Percentiles rank a stretch among this genome's conserved stretches.
Evolutionary conservation across 2,113 vertebrate species (phyloP).

Genomic region (Leptocoma aspasia): DNA sequence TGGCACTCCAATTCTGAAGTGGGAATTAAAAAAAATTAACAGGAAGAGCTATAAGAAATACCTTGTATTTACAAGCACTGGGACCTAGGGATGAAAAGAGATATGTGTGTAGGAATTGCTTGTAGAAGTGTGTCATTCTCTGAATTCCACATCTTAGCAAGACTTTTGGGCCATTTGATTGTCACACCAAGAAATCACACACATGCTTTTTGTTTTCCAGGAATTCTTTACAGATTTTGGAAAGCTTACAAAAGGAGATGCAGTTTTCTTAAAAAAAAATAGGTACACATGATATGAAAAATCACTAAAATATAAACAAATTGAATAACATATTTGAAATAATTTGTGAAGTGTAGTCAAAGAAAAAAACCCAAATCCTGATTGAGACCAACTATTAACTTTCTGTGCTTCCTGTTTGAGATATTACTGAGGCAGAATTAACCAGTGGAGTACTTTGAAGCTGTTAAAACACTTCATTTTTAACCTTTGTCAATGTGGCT

Average conservation of each 20-base stretch:
- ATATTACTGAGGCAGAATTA: neutral
- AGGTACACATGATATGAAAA: neutral
- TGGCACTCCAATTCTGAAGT: neutral
- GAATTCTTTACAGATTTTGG: neutral
- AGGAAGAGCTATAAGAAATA: neutral
- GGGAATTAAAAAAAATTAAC: neutral
- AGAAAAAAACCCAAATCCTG: neutral
- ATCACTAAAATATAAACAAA: neutral
- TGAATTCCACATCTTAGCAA: neutral
- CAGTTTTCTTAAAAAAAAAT: neutral
- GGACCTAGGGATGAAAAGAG: neutral
- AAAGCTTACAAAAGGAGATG: neutral
- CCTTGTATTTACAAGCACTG: neutral
- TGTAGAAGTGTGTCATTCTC: neutral
- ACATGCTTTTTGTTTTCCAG: neutral
- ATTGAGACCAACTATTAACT: neutral
- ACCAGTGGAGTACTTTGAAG: neutral
- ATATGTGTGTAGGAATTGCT: neutral
- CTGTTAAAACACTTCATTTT: neutral
- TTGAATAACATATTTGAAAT: neutral
- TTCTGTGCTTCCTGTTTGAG: neutral
- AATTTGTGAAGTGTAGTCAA: neutral
- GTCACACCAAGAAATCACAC: neutral
- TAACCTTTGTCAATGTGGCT: neutral
- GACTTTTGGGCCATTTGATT: neutral